Percentiles rank a stretch among this genome's conserved stretches.
These are phyloP conservation scores for Eciton burchellii DNA, from an alignment of 1,140 invertebrate genomes.

Conservation along the genomic window DNA sequence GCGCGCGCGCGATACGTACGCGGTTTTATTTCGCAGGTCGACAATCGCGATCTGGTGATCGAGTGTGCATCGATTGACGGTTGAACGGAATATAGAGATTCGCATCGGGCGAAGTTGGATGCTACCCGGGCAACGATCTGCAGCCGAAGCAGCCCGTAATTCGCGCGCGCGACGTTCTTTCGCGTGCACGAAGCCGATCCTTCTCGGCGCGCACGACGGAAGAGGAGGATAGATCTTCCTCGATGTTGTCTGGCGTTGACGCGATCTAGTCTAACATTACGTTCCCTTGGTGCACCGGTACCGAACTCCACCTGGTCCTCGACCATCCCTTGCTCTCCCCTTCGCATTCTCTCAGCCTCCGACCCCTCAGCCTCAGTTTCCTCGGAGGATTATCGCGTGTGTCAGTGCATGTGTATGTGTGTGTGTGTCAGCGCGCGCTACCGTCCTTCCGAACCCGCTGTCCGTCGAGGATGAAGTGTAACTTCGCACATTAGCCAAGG, in stretches of 20 bases:
- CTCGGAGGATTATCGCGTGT: constrained; percentile 53
- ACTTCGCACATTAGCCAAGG: constrained; percentile 29
- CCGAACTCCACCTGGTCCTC: constrained; percentile 21
- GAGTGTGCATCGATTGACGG: constrained; percentile 24
- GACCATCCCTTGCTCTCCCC: not conserved
- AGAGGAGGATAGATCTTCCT: constrained; percentile 76
- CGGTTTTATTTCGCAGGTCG: constrained; percentile 11
- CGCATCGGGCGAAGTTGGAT: not conserved
- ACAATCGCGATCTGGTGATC: not conserved
- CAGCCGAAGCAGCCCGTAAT: constrained; percentile 17
- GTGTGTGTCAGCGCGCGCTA: not conserved
- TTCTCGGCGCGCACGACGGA: not conserved
- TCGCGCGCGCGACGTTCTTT: constrained; percentile 30
- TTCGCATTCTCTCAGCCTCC: no score
- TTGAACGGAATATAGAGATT: not conserved
- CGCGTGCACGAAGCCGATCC: constrained; percentile 22
- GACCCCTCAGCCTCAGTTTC: not conserved
- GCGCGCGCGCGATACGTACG: not conserved
- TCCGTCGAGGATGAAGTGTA: constrained; percentile 10
- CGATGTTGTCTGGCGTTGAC: constrained; percentile 73
- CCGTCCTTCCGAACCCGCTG: constrained; percentile 24
- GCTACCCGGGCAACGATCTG: not conserved
- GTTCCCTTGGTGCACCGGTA: constrained; percentile 63
- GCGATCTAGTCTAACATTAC: constrained; percentile 74
- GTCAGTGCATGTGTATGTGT: constrained; percentile 44